These are phyloP conservation scores for Eremophila alpestris DNA, from an alignment of 2,797 vertebrate genomes.

Conservation along the genomic window DNA sequence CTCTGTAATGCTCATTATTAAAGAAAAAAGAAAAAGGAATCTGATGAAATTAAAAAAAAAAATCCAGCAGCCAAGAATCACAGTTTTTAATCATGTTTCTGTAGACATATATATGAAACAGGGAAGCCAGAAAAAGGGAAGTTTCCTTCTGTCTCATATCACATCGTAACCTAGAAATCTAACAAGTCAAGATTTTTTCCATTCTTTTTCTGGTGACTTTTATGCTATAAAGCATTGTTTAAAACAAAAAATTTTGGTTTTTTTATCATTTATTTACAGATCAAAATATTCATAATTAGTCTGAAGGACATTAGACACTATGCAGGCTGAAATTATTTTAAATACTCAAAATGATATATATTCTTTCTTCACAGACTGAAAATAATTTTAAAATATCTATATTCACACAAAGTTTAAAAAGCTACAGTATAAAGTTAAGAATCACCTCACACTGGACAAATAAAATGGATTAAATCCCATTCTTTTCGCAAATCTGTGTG, in stretches of 20 bases:
- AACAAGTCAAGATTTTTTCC: not conserved
- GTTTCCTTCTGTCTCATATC: not conserved
- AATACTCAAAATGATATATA: not conserved
- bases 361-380: not conserved
- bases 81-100: not conserved
- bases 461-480: not conserved
- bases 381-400: not conserved
- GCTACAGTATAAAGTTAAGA: conserved; percentile 8
- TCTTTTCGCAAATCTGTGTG: not conserved
- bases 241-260: not conserved
- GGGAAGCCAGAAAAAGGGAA: not conserved
- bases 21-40: not conserved
- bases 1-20: not conserved
- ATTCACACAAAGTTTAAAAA: not conserved
- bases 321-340: not conserved
- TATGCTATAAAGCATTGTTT: not conserved
- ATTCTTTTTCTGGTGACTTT: not conserved
- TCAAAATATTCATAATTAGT: not conserved
- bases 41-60: not conserved
- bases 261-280: not conserved
- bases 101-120: not conserved
- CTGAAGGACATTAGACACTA: not conserved
- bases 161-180: not conserved
- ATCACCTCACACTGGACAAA: not conserved
- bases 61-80: not conserved